A percentile compares a stretch with the other conserved stretches of the same genome.
Evolutionary conservation across 2,888 invertebrate species (phyloP).

Genomic region (Volucella bombylans): DNA sequence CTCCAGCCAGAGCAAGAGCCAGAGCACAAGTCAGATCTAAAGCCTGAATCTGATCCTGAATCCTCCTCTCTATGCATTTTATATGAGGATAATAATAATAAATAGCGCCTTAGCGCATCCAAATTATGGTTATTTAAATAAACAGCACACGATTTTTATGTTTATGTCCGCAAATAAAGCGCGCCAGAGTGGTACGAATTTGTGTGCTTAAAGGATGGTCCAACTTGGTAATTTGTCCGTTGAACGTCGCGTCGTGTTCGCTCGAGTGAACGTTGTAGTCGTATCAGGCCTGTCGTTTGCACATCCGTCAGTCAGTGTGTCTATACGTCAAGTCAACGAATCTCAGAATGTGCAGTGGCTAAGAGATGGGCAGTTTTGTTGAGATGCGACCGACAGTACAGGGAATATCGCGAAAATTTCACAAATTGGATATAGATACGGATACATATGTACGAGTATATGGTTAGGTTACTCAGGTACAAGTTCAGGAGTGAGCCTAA

Average conservation of each 20-base stretch:
- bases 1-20: no score
- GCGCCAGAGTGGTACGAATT: slow-evolving; percentile 39
- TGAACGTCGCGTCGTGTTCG: slow-evolving; percentile 23
- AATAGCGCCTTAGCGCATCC: slow-evolving; percentile 75
- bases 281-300: slow-evolving; percentile 19
- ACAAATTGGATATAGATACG: no score
- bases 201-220: slow-evolving; percentile 62
- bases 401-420: no score
- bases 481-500: slow-evolving; percentile 67
- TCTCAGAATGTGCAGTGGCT: slow-evolving; percentile 65
- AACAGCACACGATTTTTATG: slow-evolving; percentile 82
- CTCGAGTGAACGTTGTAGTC: background rate
- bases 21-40: background rate
- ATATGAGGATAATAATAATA: slow-evolving; percentile 57
- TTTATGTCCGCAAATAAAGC: slow-evolving; percentile 49
- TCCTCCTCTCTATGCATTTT: slow-evolving; percentile 9
- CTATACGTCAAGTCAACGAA: slow-evolving; percentile 56
- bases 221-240: slow-evolving; percentile 51
- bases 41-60: background rate
- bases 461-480: no score
- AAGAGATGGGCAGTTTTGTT: slow-evolving; percentile 50
- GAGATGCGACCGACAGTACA: background rate
- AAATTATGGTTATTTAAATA: slow-evolving; percentile 82
- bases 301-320: slow-evolving; percentile 56
- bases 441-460: no score